Evolutionary conservation across 37 sponge, comb jelly and placozoan genomes (phyloP).

Genomic region (Axinella damicornis): DNA sequence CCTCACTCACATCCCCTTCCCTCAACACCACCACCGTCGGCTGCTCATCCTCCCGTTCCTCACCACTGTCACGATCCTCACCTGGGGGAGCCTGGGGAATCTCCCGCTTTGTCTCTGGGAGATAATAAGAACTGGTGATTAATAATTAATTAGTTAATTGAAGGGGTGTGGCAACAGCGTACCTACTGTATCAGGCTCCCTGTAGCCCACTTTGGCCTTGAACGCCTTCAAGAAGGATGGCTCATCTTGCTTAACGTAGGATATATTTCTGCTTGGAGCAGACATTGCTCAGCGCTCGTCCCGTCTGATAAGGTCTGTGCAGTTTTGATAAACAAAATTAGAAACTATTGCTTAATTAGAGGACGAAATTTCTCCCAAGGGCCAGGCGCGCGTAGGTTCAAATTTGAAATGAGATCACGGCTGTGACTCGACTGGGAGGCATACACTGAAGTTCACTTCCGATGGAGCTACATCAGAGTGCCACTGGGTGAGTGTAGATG

Average conservation of each 20-base stretch:
- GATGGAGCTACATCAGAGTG: too few relatives aligned
- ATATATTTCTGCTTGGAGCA: constrained; percentile 72
- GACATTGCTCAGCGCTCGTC: constrained; percentile 13
- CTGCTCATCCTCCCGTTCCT: constrained; percentile 71
- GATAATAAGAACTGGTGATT: background rate
- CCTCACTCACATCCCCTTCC: constrained; percentile 57
- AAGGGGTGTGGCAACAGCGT: background rate
- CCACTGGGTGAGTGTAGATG: too few relatives aligned
- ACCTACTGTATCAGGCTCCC: constrained; percentile 61
- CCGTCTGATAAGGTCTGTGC: too few relatives aligned
- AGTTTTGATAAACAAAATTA: too few relatives aligned
- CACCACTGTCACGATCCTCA: constrained; percentile 42
- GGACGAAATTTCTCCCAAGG: background rate
- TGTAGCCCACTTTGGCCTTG: constrained; percentile 78
- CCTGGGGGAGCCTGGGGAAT: constrained; percentile 1
- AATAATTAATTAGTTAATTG: too few relatives aligned
- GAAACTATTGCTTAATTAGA: constrained; percentile 21
- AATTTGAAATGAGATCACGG: too few relatives aligned
- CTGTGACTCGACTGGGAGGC: too few relatives aligned
- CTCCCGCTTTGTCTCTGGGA: constrained; percentile 50
- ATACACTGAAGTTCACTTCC: too few relatives aligned
- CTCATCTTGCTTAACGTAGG: constrained; percentile 66
- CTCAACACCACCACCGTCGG: constrained; percentile 74
- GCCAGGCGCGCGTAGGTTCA: too few relatives aligned
- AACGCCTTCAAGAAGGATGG: constrained; percentile 78